phyloP scores from a whole-genome alignment of 2,113 vertebrate species.

The Tor tambroides region DNA sequence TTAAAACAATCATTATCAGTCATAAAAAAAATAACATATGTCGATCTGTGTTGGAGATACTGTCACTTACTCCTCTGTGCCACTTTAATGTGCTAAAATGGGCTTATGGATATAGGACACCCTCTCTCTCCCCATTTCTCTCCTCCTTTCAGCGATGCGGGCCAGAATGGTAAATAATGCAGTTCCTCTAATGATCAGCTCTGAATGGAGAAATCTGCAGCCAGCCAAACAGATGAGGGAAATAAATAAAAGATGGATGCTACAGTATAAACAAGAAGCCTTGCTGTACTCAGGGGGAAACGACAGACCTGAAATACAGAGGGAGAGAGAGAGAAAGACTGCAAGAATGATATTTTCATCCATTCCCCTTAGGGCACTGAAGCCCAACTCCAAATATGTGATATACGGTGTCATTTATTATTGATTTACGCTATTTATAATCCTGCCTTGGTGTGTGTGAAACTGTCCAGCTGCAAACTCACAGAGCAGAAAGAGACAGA shows the following conservation, averaged over 20 bases:
- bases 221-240: slow-evolving; percentile 46
- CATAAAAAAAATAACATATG: slow-evolving; percentile 3
- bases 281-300: slow-evolving; percentile 15
- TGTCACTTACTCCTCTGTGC: not conserved
- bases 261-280: slow-evolving; percentile 49
- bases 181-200: slow-evolving; percentile 48
- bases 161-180: slow-evolving; percentile 47
- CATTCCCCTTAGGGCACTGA: slow-evolving; percentile 60
- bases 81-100: slow-evolving; percentile 12
- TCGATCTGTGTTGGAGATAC: not conserved
- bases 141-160: not conserved
- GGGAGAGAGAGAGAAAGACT: slow-evolving; percentile 22
- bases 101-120: slow-evolving; percentile 12
- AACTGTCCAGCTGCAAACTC: slow-evolving; percentile 40
- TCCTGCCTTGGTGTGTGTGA: slow-evolving; percentile 45
- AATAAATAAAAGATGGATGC: slow-evolving; percentile 52
- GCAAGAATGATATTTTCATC: slow-evolving; percentile 43
- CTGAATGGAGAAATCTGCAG: slow-evolving; percentile 48
- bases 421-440: slow-evolving; percentile 81
- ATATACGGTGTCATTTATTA: slow-evolving; percentile 76
- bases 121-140: slow-evolving; percentile 16
- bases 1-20: not conserved
- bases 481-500: slow-evolving; percentile 16
- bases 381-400: slow-evolving; percentile 70
- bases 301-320: slow-evolving; percentile 43